Percentiles rank a stretch among this genome's conserved stretches.
Evolutionary conservation across 2,113 vertebrate species (phyloP).

Genomic region (Trichechus manatus): DNA sequence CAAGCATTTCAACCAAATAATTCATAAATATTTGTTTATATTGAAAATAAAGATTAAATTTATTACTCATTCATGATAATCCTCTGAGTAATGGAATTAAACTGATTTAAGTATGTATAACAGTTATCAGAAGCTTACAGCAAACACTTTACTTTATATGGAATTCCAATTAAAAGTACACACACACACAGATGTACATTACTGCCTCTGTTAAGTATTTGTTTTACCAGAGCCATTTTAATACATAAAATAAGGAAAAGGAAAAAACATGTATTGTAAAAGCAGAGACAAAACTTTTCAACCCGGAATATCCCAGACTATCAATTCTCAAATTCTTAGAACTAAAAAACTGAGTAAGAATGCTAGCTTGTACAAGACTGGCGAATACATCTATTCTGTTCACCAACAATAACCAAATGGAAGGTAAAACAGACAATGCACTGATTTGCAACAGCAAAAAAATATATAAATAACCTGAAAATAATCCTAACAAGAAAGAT

Average conservation of each 20-base stretch:
- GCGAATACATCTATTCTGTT: neutral
- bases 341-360: neutral
- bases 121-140: neutral
- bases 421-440: neutral
- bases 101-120: neutral
- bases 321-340: neutral
- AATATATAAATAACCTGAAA: neutral
- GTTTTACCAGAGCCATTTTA: neutral
- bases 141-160: neutral
- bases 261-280: neutral
- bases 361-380: neutral
- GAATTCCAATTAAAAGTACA: neutral
- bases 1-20: neutral
- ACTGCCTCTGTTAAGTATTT: neutral
- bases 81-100: neutral
- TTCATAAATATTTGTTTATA: slow-evolving; percentile 1
- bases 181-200: neutral
- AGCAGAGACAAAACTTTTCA: neutral
- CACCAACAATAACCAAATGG: neutral
- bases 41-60: slow-evolving; percentile 37
- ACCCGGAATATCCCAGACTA: neutral
- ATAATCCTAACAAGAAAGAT: neutral
- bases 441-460: neutral
- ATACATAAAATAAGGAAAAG: neutral
- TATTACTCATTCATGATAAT: neutral